Evolutionary conservation across 2,888 invertebrate species (phyloP).

Genomic region (Caradrina clavipalpis): DNA sequence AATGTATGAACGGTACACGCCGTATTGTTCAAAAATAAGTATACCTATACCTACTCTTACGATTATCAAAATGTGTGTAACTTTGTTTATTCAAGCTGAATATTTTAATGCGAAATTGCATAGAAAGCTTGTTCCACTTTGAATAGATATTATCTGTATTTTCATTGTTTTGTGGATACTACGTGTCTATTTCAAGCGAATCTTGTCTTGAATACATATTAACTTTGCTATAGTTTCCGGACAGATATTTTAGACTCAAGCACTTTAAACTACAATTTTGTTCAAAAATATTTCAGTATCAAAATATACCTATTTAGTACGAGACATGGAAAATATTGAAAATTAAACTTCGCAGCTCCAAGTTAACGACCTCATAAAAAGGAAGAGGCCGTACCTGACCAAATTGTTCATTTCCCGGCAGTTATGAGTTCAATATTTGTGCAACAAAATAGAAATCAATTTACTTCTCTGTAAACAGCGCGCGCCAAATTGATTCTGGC

Average conservation of each 20-base stretch:
- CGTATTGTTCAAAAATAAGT: too few relatives aligned
- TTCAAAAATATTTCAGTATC: background rate
- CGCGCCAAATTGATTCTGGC: constrained; percentile 93
- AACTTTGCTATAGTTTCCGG: background rate
- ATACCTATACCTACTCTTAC: constrained; percentile 12
- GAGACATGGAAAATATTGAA: background rate
- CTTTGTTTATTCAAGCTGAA: constrained; percentile 62
- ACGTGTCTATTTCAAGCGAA: background rate
- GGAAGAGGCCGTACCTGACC: background rate
- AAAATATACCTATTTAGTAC: background rate
- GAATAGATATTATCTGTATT: constrained; percentile 49
- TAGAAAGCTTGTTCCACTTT: constrained; percentile 45
- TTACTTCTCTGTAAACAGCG: constrained; percentile 86
- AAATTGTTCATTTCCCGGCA: constrained; percentile 43
- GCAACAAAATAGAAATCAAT: constrained; percentile 68
- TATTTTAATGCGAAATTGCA: constrained; percentile 68
- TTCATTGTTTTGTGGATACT: constrained; percentile 16
- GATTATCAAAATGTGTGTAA: constrained; percentile 41
- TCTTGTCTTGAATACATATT: background rate
- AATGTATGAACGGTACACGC: constrained; percentile 21
- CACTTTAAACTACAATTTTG: background rate
- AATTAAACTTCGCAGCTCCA: background rate
- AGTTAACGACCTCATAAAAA: background rate
- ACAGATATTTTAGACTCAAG: background rate
- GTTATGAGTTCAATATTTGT: constrained; percentile 65